These are phyloP conservation scores for Epinephelus moara DNA, from an alignment of 2,113 vertebrate species.

Conservation along the genomic window DNA sequence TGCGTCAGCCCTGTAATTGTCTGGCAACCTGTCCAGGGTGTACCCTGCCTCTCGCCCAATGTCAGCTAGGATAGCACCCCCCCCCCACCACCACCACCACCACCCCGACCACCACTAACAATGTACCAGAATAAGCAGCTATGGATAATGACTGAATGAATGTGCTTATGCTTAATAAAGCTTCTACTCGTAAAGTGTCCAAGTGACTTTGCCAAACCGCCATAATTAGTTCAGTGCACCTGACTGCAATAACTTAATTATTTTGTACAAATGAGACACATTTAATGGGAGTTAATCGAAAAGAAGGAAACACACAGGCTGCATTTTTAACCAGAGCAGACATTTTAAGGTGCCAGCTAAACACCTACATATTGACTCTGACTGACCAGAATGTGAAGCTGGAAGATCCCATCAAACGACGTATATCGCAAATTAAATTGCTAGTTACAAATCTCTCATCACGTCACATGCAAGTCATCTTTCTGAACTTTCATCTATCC, in stretches of 20 bases:
- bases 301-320: not conserved
- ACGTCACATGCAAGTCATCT: not conserved
- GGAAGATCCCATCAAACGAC: not conserved
- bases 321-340: not conserved
- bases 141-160: too few species aligned
- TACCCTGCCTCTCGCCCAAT: too few species aligned
- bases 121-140: too few species aligned
- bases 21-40: too few species aligned
- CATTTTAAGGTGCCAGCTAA: not conserved
- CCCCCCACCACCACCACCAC: too few species aligned
- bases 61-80: too few species aligned
- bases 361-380: not conserved
- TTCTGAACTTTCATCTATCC: not conserved
- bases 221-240: not conserved
- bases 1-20: too few species aligned
- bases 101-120: too few species aligned
- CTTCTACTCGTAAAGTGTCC: not conserved
- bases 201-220: not conserved
- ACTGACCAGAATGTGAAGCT: constrained; percentile 9
- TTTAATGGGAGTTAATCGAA: constrained; percentile 18
- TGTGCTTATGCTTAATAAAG: not conserved
- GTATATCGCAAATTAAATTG: not conserved
- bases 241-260: constrained; percentile 8
- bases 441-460: constrained; percentile 1
- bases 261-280: constrained; percentile 8